A percentile compares a stretch with the other conserved stretches of the same genome.
These are phyloP conservation scores for Thalassarche chlororhynchos DNA, from an alignment of 2,113 vertebrate genomes.

Conservation along the genomic window DNA sequence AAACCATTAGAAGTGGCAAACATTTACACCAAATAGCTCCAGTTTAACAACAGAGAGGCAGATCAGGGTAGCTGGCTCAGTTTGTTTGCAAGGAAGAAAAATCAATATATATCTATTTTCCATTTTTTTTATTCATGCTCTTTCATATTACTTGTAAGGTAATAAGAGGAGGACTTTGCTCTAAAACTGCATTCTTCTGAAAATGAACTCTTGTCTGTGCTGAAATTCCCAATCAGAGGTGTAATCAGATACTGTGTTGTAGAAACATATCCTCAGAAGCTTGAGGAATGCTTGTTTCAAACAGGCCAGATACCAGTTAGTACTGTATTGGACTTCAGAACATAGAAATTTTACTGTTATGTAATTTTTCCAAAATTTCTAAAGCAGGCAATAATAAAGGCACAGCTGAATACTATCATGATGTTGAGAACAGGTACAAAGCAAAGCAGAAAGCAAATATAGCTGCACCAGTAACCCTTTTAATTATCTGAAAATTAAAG, in stretches of 20 bases:
- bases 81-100: not conserved
- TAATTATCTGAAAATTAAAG: not conserved
- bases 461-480: not conserved
- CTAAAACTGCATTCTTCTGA: not conserved
- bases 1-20: not conserved
- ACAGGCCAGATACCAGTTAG: not conserved
- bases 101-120: not conserved
- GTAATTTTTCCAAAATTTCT: not conserved
- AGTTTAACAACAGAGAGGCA: not conserved
- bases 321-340: not conserved
- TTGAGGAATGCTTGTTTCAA: not conserved
- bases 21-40: not conserved
- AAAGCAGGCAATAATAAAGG: not conserved
- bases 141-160: not conserved
- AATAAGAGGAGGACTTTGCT: not conserved
- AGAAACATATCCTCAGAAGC: not conserved
- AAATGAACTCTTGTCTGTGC: not conserved
- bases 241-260: not conserved
- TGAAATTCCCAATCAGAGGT: not conserved
- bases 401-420: not conserved
- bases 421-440: not conserved
- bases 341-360: not conserved
- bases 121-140: not conserved
- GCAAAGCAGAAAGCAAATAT: not conserved
- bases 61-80: not conserved